A percentile compares a stretch with the other conserved stretches of the same genome.
Conservation (phyloP, 1,140 invertebrate genomes). For the Sminthurides bifidus region DNA sequence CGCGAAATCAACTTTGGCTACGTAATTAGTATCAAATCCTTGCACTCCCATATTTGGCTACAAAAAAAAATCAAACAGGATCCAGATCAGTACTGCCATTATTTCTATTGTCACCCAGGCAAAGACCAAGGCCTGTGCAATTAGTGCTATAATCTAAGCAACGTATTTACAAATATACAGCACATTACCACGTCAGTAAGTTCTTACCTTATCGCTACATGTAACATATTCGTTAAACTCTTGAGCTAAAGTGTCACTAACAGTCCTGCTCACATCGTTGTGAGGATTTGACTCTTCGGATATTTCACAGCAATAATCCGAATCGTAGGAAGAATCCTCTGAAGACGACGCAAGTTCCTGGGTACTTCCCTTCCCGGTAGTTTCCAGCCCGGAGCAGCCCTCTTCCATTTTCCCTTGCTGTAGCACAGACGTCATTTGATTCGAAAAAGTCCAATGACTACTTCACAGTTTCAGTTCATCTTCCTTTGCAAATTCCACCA, state of each 20-base stretch:
- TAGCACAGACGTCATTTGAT: no score
- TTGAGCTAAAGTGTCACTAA: constrained; percentile 66
- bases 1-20: constrained; percentile 58
- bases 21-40: constrained; percentile 23
- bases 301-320: constrained; percentile 53
- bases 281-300: constrained; percentile 48
- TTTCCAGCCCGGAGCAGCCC: no score
- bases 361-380: no score
- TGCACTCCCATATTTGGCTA: constrained; percentile 2
- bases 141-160: not conserved
- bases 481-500: no score
- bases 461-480: no score
- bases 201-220: constrained; percentile 5
- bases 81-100: no score
- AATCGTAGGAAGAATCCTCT: constrained; percentile 77
- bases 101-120: not conserved
- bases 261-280: constrained; percentile 62
- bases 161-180: no score
- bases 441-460: no score
- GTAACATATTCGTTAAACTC: constrained; percentile 74
- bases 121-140: no score
- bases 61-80: constrained; percentile 5
- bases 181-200: no score
- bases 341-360: no score
- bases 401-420: no score